Evolutionary conservation across 2,888 invertebrate genomes (phyloP), one percentile per base, ranked within the genome.

Genomic region (Isoperla grammatica): DNA sequence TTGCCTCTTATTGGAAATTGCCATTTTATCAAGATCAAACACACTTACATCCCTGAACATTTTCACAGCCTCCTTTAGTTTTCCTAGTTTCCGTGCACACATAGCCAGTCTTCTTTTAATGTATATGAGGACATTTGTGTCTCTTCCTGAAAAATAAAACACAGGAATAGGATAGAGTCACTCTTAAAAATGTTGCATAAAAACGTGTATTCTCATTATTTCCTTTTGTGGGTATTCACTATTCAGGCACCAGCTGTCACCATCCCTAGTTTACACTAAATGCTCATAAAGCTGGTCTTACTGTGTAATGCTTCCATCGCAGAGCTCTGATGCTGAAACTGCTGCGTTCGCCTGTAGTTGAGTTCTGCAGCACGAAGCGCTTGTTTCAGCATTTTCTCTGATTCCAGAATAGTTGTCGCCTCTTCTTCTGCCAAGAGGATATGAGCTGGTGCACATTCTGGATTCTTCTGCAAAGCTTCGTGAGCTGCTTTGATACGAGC

Each of bases 391-490:
- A 89, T 84, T 71, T 87, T 89, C 71, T 94, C 92, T 2, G 86
- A 87, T 73, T 97, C 96, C 6, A 85, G 72, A 64, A 98, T 95
- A 17, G 94, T 95, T 62, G 91, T 88, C 35, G 95, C 90, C 75
- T 97, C 96, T 76, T 98, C 98, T 77, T 98, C 98, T 2, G 97
- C 97, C 40, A 98, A 78, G 66, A 98, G 79, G 70, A 98, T 93
- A 71, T 95, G 87, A 19, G 98, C 97, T 22, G 96, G 88, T 0
- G 95, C 93, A 79, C 96, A 97, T 73, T 95, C 95, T 0, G 90
- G 79, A 72, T 91, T 92, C 67, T 85, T 85, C 69, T 90, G 90
- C 9, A 95, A 77, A 0, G 95, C 95, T 68, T 84, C 88, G 67
- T 89, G 87, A 0, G 95, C 95, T n/a, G 90, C 88, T 75, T 92